Evolutionary conservation across 2,888 invertebrate species (phyloP), one percentile per base, ranked within the genome.

Genomic region (Conops quadrifasciatus): DNA sequence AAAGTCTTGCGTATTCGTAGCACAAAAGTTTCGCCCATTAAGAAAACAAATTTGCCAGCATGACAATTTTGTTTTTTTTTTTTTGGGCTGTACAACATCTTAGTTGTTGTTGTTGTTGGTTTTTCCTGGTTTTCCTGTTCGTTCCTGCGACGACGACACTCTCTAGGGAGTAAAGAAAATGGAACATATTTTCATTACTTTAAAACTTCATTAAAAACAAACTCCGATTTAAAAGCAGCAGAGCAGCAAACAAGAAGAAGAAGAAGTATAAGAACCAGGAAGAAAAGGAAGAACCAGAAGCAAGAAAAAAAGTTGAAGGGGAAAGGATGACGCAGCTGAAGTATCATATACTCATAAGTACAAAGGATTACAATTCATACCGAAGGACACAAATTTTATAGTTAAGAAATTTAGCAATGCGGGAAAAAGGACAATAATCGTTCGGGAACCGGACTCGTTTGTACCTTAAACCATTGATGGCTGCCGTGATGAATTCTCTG

Each of bases 11-110:
- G 4, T 36, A 7, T 36, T 7, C 36, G 36, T 9, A 36, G 9
- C 36, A 36, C 9, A 43, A 58, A 56, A n/a, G 36, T 68, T 62
- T 68, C 62, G 5, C 16, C 49, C 53, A 60, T 60, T 53, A 51
- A 68, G 49, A 68, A 68, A 43, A 60, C 51, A 68, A 68, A 51
- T 60, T 58, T 26, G 63, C 53, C 63, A 45, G 26, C n/a, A 65
- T 58, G 59, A 63, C 63, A 19, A 11, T 76, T 75, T 74, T 72
- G 73, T 66, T 74, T 30, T 68, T 68, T 43, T 71, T 63, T 65
- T 15, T 51, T 67, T 51, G 64, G 47, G 51, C 51, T 72, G n/a
- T 49, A 28, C 59, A 13, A 26, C 62, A 53, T 60, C 67, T 71
- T 59, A 72, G 71, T 59, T 71, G 36, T 71, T 75, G 73, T 73